Evolutionary conservation across 1,140 invertebrate species (phyloP), one percentile per base, ranked within the genome.

Genomic region (Holotrichia oblita): DNA sequence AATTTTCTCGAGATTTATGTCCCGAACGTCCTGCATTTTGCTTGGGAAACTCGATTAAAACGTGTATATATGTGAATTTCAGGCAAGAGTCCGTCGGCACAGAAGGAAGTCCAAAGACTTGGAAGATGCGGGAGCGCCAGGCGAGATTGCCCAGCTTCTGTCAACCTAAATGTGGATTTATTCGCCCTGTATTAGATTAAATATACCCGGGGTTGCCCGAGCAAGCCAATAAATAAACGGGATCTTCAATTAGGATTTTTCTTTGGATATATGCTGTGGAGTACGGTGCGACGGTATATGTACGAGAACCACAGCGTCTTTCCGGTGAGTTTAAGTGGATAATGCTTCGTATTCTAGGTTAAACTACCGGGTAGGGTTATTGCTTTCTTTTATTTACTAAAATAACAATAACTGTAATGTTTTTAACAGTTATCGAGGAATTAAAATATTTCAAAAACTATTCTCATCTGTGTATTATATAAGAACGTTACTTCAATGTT

Each of bases 151-250:
- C 78, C 82, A 75, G 82, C 79, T 83, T 83, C 83, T 83, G 83
- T 83, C 83, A 83, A 83, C 83, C 81, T 79, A 83, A 83, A 83
- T 83, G 83, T 83, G 83, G 83, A 83, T 83, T 83, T 83, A 83
- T 83, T 82, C 79, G 75, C 79, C 73, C 80, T 80, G 81, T 82
- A 83, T 83, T 82, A 82, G 83, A 83, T 83, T 83, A 83, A 81
- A 83, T 80, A 83, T 82, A 81, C 80, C 82, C 79, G 74, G 81
- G 80, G 80, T 79, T 80, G 80, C 80, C 81, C 77, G 79, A 82
- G 81, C 79, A 78, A 79, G 78, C 82, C 82, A 82, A 83, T 83
- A 83, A 83, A 83, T 83, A 83, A 83, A 81, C 82, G 82, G 82
- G 78, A 83, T 82, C 82, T 82, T 83, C 82, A 83, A 83, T 83